Base-by-base conservation (phyloP, 2,113 vertebrate genomes). In the rabbit (Oryctolagus cuniculus) region DNA sequence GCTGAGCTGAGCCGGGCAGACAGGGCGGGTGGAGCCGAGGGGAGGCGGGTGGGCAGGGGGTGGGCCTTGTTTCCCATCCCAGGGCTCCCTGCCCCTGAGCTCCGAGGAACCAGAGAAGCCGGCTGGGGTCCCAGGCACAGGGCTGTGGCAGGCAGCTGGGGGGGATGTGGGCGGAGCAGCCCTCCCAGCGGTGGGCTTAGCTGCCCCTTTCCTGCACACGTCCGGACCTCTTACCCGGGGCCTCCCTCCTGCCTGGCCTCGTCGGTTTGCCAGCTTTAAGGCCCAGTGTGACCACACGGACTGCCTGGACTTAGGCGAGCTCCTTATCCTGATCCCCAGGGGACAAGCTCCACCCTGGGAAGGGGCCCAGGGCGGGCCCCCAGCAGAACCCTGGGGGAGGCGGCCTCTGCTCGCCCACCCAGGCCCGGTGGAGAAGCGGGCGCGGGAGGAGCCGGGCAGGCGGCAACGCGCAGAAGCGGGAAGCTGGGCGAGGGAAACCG, bases 401-500 rank as follows among this genome's bases (percentile, higher is more conserved):
- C 84, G 38, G 5, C 21, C 38, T 75, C 38, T 94, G 72, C 75
- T 61, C 49, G 31, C 80, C 16, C 36, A 29, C 15, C 10, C 82
- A 24, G 21, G n/a, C 72, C 36, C 44, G 44, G 6, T 87, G 36
- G 64, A 74, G 53, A 53, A 90, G 67, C 2, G 69, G 12, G 19
- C 81, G 5, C 11, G 19, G 16, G 36, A 94, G 44, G 49, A 38
- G 36, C 74, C 55, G 63, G 53, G 36, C 61, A 64, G 67, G 72
- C 58, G n/a, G 73, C 5, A 66, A 51, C 8, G 5, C 31, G 51
- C 72, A 89, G 67, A 66, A 80, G 24, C 38, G n/a, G 83, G 79
- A 91, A 95, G 80, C 61, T n/a, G 19, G 58, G 51, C 87, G 21
- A 90, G 74, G 93, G 91, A 95, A 95, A 93, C 74, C 93, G 87